Percentiles rank a stretch among this genome's conserved stretches.
Evolutionary conservation across 2,113 vertebrate species (phyloP).

Genomic region (Ramphastos sulfuratus): DNA sequence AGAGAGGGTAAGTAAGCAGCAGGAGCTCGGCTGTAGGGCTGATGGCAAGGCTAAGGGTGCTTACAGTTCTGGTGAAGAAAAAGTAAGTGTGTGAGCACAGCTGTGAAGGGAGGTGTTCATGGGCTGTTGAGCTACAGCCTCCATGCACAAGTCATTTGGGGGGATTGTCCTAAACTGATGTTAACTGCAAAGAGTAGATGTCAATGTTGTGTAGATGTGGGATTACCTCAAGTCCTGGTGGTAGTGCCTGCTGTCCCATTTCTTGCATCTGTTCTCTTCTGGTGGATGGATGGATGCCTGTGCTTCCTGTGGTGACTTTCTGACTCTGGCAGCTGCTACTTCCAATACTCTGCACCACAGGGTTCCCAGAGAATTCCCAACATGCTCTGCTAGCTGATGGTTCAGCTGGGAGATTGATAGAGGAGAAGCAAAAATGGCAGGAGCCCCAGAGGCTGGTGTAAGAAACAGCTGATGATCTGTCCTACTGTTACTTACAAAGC

Average conservation of each 20-base stretch:
- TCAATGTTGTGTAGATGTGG: background rate
- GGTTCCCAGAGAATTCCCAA: background rate
- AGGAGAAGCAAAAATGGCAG: background rate
- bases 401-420: background rate
- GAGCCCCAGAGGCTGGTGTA: background rate
- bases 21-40: background rate
- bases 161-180: background rate
- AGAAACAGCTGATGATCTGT: background rate
- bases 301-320: background rate
- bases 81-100: background rate
- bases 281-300: too few species aligned
- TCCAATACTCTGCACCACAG: background rate
- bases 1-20: background rate
- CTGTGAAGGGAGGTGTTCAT: background rate
- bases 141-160: background rate
- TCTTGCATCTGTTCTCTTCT: background rate
- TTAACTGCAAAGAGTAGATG: background rate
- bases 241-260: background rate
- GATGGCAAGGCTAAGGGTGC: background rate
- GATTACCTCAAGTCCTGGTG: background rate
- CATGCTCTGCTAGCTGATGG: background rate
- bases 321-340: background rate
- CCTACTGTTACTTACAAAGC: background rate
- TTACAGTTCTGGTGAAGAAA: background rate
- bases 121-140: background rate